Conservation (phyloP, 2,113 vertebrate species). For the Agapornis roseicollis region DNA sequence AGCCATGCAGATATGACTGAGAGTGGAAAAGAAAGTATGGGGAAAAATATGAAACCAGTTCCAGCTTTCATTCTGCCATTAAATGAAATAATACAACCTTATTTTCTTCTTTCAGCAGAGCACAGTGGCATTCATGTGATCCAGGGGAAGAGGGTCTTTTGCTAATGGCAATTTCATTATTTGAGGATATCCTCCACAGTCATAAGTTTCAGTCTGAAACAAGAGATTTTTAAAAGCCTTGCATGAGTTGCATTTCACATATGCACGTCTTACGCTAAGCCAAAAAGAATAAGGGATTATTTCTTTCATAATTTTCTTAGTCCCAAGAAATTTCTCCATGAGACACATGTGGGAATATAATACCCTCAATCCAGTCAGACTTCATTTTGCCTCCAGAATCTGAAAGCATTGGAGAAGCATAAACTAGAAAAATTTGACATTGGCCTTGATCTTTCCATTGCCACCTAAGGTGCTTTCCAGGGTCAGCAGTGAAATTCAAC, state of each 20-base stretch:
- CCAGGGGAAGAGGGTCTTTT: background rate
- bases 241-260: background rate
- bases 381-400: background rate
- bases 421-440: slow-evolving; percentile 11
- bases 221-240: background rate
- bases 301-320: slow-evolving; percentile 4
- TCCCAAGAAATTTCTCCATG: slow-evolving; percentile 1
- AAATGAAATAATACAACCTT: background rate
- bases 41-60: background rate
- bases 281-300: background rate
- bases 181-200: background rate
- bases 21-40: slow-evolving; percentile 9
- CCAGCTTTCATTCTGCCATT: background rate
- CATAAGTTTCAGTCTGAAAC: background rate
- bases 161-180: background rate
- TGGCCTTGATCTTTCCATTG: slow-evolving; percentile 45
- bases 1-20: slow-evolving; percentile 4
- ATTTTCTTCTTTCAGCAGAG: background rate
- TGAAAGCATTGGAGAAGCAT: background rate
- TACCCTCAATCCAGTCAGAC: background rate
- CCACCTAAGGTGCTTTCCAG: slow-evolving; percentile 38
- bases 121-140: background rate
- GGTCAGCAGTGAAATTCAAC: slow-evolving; percentile 48
- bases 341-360: background rate
- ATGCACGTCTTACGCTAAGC: background rate